Evolutionary conservation across 1,140 invertebrate species (phyloP).

Genomic region (Dinoponera quadriceps): DNA sequence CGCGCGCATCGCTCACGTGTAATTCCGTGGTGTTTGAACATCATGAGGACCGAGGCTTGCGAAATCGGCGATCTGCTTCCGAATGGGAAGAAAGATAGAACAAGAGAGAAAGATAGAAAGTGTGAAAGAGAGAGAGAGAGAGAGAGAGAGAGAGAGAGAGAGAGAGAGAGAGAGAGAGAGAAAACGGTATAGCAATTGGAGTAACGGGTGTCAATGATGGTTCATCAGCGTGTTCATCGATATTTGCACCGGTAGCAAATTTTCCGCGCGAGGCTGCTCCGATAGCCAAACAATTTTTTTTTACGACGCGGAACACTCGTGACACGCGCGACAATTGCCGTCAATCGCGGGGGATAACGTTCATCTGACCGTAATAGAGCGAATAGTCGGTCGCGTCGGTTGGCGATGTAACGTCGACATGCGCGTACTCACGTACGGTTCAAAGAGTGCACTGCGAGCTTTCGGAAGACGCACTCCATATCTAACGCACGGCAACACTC

Average conservation of each 20-base stretch:
- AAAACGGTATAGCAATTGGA: conserved; percentile 38
- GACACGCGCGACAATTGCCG: conserved; percentile 14
- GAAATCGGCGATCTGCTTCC: conserved; percentile 42
- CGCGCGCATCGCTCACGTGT: conserved; percentile 58
- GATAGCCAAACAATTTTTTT: conserved; percentile 31
- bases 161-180: too few relatives aligned
- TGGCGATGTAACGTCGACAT: too few relatives aligned
- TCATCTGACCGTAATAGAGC: conserved; percentile 1
- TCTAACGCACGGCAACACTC: conserved; percentile 34
- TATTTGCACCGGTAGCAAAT: conserved; percentile 4
- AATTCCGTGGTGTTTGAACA: conserved; percentile 28
- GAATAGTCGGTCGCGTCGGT: not conserved
- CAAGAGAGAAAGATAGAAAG: not conserved
- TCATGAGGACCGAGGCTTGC: conserved; percentile 37
- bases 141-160: not conserved
- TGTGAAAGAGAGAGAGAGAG: not conserved
- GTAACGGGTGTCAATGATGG: not conserved
- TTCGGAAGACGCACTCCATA: conserved; percentile 43
- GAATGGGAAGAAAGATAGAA: not conserved
- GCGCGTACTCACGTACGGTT: not conserved
- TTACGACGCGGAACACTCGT: conserved; percentile 28
- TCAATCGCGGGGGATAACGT: conserved; percentile 8
- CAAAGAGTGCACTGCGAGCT: conserved; percentile 28
- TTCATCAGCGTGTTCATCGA: conserved; percentile 13
- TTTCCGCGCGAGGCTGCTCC: conserved; percentile 10